Conservation (phyloP, 2,797 vertebrate genomes). For the Enteromius radiatus region DNA sequence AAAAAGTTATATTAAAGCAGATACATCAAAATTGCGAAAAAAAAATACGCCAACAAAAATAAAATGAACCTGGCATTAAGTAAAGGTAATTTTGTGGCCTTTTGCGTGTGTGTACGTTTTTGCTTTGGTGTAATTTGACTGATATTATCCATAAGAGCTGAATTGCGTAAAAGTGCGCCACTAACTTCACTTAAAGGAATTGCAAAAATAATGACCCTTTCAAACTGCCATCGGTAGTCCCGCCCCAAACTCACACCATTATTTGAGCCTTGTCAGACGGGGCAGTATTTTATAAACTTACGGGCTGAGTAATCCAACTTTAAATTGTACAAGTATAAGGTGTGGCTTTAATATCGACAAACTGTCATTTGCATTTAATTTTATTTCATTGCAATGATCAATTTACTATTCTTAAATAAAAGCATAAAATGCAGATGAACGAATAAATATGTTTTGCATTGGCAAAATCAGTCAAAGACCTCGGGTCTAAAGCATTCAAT, state of each 20-base stretch:
- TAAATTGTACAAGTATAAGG: neutral
- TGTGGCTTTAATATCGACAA: neutral
- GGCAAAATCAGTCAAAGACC: neutral
- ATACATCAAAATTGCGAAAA: neutral
- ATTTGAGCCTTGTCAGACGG: neutral
- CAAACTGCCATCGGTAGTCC: neutral
- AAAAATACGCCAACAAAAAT: neutral
- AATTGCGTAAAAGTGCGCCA: slow-evolving; percentile 22
- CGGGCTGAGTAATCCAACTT: neutral
- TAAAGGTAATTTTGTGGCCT: neutral
- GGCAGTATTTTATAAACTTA: neutral
- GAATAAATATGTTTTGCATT: neutral
- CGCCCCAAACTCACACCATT: neutral
- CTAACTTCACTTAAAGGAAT: slow-evolving; percentile 15
- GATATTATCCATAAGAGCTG: neutral
- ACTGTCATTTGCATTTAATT: neutral
- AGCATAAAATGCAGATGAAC: neutral
- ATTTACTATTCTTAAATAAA: neutral
- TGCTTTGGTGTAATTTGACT: neutral
- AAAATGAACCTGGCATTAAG: neutral
- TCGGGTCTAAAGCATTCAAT: neutral
- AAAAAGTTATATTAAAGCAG: neutral
- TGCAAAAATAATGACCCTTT: slow-evolving; percentile 20
- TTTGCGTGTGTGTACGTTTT: neutral
- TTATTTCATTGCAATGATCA: neutral